Conservation (phyloP, 2,113 vertebrate species). For the Nothobranchius kuhntae region DNA sequence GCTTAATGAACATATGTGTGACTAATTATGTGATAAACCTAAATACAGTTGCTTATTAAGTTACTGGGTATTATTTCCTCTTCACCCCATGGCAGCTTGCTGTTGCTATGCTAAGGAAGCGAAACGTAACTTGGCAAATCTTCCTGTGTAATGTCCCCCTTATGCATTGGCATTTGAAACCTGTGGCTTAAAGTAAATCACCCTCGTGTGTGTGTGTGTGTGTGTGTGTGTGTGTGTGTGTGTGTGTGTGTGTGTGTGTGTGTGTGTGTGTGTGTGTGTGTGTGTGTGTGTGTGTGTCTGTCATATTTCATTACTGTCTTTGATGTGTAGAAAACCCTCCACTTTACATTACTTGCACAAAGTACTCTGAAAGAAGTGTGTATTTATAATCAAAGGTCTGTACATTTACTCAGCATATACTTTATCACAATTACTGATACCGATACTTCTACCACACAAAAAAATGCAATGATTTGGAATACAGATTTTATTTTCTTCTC, state of each 20-base stretch:
- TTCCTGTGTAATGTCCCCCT: not conserved
- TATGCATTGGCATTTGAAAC: constrained; percentile 6
- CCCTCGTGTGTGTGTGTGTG: not conserved
- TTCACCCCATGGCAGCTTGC: not conserved
- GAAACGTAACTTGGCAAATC: not conserved
- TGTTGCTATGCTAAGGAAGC: constrained; percentile 48
- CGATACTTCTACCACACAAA: no score
- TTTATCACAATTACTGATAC: no score
- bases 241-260: not conserved
- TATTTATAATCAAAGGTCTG: not conserved
- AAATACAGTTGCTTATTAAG: constrained; percentile 30
- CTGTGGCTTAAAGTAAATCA: not conserved
- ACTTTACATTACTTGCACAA: not conserved
- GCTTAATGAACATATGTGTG: not conserved
- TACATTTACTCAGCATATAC: no score
- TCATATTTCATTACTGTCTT: no score
- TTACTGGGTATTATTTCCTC: no score
- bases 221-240: no score
- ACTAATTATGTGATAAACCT: not conserved
- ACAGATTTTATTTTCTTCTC: no score
- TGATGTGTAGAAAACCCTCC: no score
- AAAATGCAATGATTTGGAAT: no score
- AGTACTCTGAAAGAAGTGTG: no score
- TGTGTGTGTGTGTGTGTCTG: not conserved
- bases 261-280: not conserved